Evolutionary conservation across 92 coral and sea anemone genomes (phyloP).

Genomic region (Metridium senile): DNA sequence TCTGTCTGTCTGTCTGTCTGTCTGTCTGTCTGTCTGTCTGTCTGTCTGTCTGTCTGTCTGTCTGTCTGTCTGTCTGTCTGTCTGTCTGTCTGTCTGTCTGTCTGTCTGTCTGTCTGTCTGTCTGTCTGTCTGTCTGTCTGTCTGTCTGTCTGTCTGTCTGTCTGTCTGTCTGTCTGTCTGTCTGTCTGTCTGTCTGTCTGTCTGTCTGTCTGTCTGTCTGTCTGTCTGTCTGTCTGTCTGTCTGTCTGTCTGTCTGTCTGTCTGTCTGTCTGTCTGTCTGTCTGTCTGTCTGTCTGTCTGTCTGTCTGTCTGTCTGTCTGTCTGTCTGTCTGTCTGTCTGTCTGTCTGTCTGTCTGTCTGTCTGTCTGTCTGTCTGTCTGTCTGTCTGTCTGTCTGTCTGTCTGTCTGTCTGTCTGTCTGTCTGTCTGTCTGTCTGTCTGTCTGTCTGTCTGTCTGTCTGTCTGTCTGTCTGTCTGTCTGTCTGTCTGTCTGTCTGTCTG

Average conservation of each 20-base stretch:
- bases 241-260: conserved; percentile 5
- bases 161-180: conserved; percentile 6
- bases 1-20: conserved; percentile 2
- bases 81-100: conserved; percentile 10
- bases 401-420: background rate
- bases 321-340: background rate
- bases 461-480: background rate
- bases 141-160: conserved; percentile 1
- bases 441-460: conserved; percentile 5
- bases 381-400: background rate
- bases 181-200: background rate
- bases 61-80: background rate
- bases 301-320: conserved; percentile 8
- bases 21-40: conserved; percentile 3
- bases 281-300: background rate
- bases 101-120: conserved; percentile 8
- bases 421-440: background rate
- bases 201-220: background rate
- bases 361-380: conserved; percentile 13
- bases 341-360: conserved; percentile 2
- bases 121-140: background rate
- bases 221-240: conserved; percentile 11
- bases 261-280: conserved; percentile 1
- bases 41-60: background rate
- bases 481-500: conserved; percentile 5